A percentile compares a stretch with the other conserved stretches of the same genome.
Evolutionary conservation across 2,888 invertebrate genomes (phyloP).

Genomic region (Cephus sareptanus): DNA sequence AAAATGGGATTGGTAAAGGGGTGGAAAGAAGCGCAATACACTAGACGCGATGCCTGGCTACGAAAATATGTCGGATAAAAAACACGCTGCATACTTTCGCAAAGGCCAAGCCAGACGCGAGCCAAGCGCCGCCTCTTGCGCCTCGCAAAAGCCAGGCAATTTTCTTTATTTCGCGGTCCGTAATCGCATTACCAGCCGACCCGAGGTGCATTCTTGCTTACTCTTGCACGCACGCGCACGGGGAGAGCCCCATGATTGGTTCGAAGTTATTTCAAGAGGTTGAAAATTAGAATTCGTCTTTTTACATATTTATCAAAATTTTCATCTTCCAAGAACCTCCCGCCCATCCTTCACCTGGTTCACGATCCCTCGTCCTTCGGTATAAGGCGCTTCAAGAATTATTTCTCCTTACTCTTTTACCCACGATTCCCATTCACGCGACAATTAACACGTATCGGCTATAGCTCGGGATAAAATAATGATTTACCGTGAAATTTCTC

Average conservation of each 20-base stretch:
- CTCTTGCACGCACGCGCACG: not conserved
- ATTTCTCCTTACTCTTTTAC: no score
- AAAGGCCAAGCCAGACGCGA: not conserved
- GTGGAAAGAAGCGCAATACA: not conserved
- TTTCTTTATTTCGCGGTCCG: conserved; percentile 26
- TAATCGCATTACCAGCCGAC: conserved; percentile 19
- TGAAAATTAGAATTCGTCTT: not conserved
- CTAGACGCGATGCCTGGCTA: not conserved
- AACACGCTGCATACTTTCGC: not conserved
- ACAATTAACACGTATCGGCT: conserved; percentile 35
- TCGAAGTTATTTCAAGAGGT: not conserved
- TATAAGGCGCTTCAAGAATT: no score
- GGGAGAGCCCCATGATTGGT: not conserved
- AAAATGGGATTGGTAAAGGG: not conserved
- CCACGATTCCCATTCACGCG: no score
- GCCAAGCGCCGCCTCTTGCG: not conserved
- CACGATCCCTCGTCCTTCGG: not conserved
- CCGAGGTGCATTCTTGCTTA: not conserved
- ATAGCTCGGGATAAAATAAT: conserved; percentile 36
- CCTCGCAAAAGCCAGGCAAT: conserved; percentile 16
- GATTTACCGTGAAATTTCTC: conserved; percentile 36
- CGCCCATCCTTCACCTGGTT: not conserved
- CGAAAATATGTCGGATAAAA: not conserved
- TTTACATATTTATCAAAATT: not conserved
- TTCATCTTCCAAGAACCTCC: not conserved